phyloP scores from a whole-genome alignment of 2,113 vertebrate species.

The Sitta europaea region DNA sequence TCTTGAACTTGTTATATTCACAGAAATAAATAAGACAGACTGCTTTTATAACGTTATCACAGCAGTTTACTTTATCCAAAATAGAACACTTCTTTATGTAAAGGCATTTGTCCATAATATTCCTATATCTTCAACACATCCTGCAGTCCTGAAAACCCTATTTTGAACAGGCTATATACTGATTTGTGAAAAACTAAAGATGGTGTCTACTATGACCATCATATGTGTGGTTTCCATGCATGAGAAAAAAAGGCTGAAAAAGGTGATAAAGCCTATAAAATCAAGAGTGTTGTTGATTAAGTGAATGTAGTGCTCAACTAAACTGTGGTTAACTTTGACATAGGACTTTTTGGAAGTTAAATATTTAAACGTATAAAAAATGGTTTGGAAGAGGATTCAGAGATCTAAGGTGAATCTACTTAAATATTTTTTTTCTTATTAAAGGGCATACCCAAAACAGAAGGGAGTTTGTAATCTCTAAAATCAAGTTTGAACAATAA shows the following conservation, averaged over 20 bases:
- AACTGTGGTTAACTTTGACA: neutral
- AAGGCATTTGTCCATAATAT: neutral
- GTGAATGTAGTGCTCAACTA: neutral
- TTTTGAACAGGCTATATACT: neutral
- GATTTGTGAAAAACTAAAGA: neutral
- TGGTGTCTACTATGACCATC: neutral
- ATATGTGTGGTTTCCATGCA: neutral
- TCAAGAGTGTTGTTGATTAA: neutral
- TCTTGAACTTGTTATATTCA: conserved; percentile 4
- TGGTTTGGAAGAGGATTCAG: neutral
- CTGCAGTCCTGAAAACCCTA: neutral
- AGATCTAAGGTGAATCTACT: neutral
- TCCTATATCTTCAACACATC: neutral
- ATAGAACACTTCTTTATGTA: neutral
- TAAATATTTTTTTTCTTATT: neutral
- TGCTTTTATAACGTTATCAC: neutral
- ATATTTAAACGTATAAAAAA: neutral
- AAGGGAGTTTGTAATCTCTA: neutral
- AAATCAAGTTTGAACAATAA: neutral
- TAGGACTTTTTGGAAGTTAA: neutral
- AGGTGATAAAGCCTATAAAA: neutral
- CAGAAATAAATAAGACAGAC: neutral
- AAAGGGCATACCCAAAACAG: neutral
- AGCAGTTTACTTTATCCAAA: neutral
- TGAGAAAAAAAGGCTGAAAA: neutral